Conservation (phyloP, 2,797 vertebrate genomes). For the Catamblyrhynchus diadema region DNA sequence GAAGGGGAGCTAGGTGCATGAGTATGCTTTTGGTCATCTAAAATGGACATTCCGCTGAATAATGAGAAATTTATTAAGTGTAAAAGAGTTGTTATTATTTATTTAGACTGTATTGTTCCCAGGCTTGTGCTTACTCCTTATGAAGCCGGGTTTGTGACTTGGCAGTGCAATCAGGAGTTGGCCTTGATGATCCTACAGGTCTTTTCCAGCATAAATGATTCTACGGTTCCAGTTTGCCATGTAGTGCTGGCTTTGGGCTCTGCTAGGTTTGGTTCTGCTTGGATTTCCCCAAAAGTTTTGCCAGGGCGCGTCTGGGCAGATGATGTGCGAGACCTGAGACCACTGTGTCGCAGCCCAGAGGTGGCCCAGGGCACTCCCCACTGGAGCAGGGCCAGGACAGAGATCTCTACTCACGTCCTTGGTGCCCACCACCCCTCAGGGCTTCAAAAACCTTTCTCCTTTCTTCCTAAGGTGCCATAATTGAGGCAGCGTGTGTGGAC, state of each 20-base stretch:
- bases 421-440: not conserved
- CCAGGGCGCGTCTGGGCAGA: not conserved
- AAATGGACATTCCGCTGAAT: not conserved
- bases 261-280: not conserved
- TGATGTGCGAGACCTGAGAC: accelerated
- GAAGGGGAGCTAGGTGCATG: not conserved
- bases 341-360: not conserved
- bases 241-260: not conserved
- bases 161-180: not conserved
- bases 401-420: not conserved
- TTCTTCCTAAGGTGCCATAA: not conserved
- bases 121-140: not conserved
- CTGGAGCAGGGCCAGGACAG: not conserved
- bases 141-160: not conserved
- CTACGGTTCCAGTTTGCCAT: not conserved
- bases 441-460: not conserved
- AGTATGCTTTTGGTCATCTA: not conserved
- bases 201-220: not conserved
- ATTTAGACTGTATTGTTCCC: not conserved
- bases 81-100: not conserved
- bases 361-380: not conserved
- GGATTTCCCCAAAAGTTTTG: not conserved
- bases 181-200: not conserved
- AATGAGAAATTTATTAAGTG: not conserved
- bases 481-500: not conserved